Percentiles rank a stretch among this genome's conserved stretches.
These are phyloP conservation scores for Neosalanx taihuensis DNA, from an alignment of 2,797 vertebrate genomes.

Conservation along the genomic window DNA sequence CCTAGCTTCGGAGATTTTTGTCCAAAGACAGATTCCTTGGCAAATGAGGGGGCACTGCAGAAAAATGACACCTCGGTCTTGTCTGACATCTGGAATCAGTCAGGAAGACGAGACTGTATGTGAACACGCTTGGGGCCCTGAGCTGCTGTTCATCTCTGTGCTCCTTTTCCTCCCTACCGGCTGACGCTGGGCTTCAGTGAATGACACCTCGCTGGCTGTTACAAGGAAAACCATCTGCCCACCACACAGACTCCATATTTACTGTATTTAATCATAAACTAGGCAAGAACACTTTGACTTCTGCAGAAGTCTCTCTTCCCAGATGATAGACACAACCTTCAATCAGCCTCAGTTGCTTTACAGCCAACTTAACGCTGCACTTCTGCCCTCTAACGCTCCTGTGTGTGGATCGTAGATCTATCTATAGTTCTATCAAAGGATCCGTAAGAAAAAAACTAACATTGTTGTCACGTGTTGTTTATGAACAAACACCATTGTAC, in stretches of 20 bases:
- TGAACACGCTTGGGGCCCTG: constrained; percentile 13
- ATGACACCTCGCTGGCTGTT: constrained; percentile 25
- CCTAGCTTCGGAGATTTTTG: constrained; percentile 32
- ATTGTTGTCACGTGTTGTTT: neutral
- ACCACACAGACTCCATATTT: constrained; percentile 24
- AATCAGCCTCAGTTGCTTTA: neutral
- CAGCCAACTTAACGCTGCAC: neutral
- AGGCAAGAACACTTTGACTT: neutral
- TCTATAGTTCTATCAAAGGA: constrained; percentile 8
- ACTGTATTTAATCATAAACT: neutral
- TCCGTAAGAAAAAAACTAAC: neutral
- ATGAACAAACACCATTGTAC: neutral
- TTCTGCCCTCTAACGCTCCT: neutral
- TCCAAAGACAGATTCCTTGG: constrained; percentile 22
- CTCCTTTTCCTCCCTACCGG: constrained; percentile 12
- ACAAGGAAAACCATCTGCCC: constrained; percentile 18
- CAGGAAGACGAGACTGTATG: neutral
- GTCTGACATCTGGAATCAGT: constrained; percentile 30
- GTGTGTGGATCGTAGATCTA: no score
- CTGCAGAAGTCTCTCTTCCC: neutral
- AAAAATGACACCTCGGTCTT: constrained; percentile 31
- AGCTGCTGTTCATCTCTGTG: constrained; percentile 15
- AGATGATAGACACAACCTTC: neutral
- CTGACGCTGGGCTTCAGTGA: neutral
- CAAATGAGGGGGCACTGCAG: constrained; percentile 31